phyloP scores from a whole-genome alignment of 1,140 invertebrate species.

The Bombus sylvicola region DNA sequence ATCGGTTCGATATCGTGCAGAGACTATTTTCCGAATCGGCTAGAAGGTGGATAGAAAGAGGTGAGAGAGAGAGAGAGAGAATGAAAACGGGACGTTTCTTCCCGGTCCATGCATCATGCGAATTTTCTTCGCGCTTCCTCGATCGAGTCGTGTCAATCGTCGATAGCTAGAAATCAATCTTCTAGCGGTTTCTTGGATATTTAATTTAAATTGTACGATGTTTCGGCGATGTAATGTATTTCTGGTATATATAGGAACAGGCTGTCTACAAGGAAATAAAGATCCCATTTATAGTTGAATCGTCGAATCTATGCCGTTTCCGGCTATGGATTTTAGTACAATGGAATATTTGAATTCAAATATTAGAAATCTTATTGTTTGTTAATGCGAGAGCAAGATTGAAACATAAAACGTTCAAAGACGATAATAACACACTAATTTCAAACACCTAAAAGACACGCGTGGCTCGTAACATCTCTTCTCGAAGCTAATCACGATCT shows the following conservation, averaged over 20 bases:
- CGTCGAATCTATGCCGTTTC: not conserved
- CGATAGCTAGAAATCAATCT: not conserved
- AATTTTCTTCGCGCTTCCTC: slow-evolving; percentile 20
- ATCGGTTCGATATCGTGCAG: slow-evolving; percentile 11
- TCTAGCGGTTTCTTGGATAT: not conserved
- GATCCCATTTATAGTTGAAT: not conserved
- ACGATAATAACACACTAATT: no score
- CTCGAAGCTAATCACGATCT: no score
- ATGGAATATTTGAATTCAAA: not conserved
- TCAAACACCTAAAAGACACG: no score
- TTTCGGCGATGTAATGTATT: not conserved
- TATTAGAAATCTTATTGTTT: not conserved
- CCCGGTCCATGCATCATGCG: slow-evolving; percentile 31
- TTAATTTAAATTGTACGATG: not conserved
- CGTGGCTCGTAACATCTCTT: no score
- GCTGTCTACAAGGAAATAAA: not conserved
- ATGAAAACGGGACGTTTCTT: not conserved
- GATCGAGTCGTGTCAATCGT: not conserved
- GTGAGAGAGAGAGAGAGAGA: not conserved
- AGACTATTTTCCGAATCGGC: not conserved
- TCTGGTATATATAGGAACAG: no score
- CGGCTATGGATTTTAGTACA: not conserved
- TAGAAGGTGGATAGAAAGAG: not conserved
- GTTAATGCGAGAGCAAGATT: not conserved
- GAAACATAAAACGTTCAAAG: not conserved